phyloP scores from a whole-genome alignment of 2,888 invertebrate genomes.

The Flabesymbios commensalis region DNA sequence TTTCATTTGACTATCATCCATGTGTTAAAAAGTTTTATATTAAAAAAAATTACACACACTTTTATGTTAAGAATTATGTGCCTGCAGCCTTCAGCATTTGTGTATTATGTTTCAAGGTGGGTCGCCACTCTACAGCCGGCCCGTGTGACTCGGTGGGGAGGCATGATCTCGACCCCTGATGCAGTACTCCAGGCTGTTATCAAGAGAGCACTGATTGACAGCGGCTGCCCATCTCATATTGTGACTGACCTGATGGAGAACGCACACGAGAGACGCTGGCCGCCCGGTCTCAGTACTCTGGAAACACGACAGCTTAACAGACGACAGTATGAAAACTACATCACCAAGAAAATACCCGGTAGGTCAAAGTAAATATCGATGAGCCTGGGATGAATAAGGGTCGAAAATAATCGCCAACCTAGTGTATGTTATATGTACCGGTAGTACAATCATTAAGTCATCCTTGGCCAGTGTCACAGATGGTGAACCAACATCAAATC shows the following conservation, averaged over 20 bases:
- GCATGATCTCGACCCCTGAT: conserved; percentile 98
- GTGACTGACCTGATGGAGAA: conserved; percentile 95
- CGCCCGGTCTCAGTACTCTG: conserved; percentile 83
- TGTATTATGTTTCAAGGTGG: conserved; percentile 57
- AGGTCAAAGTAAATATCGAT: conserved; percentile 17
- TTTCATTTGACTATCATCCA: too few relatives aligned
- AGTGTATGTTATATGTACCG: too few relatives aligned
- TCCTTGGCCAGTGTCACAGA: too few relatives aligned
- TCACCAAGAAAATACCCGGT: conserved; percentile 89
- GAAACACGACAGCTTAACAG: conserved; percentile 94
- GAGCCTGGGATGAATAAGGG: too few relatives aligned
- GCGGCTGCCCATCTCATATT: conserved; percentile 90
- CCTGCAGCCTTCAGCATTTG: too few relatives aligned
- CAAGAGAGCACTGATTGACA: conserved; percentile 84
- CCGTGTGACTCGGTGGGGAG: conserved; percentile 94
- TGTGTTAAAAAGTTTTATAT: too few relatives aligned
- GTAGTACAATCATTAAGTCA: too few relatives aligned
- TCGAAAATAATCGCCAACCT: too few relatives aligned
- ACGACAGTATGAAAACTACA: conserved; percentile 89
- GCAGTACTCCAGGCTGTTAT: conserved; percentile 89
- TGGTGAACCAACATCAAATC: too few relatives aligned
- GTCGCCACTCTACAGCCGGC: conserved; percentile 52
- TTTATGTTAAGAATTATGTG: too few relatives aligned
- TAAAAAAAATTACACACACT: too few relatives aligned
- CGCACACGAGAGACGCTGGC: conserved; percentile 95